These are phyloP conservation scores for Telmatochromis brichardi DNA, from an alignment of 2,113 vertebrate species.

Conservation along the genomic window DNA sequence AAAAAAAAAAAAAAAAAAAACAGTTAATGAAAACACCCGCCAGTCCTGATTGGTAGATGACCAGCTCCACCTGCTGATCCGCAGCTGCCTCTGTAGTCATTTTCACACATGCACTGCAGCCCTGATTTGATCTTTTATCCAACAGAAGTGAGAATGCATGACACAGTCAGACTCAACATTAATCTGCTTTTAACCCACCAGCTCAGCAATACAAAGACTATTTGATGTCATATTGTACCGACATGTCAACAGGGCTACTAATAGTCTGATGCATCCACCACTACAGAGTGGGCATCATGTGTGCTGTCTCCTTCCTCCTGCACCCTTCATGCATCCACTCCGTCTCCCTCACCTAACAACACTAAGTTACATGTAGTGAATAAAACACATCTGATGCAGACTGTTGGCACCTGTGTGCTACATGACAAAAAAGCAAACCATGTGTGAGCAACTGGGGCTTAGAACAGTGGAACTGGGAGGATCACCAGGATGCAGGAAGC, in stretches of 20 bases:
- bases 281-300: background rate
- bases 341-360: background rate
- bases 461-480: background rate
- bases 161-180: background rate
- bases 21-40: background rate
- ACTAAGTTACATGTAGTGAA: background rate
- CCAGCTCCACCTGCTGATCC: background rate
- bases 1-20: background rate
- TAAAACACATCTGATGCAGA: background rate
- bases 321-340: background rate
- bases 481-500: background rate
- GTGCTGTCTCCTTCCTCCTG: background rate
- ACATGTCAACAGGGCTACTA: background rate
- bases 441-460: background rate
- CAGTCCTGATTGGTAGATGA: background rate
- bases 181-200: background rate
- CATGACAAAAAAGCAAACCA: background rate
- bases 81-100: background rate
- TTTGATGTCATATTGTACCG: background rate
- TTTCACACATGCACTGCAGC: background rate
- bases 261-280: background rate
- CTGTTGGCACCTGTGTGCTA: background rate
- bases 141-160: background rate
- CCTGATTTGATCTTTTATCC: background rate
- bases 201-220: background rate